These are phyloP conservation scores for Epirrhoe alternata DNA, from an alignment of 2,888 invertebrate genomes.

Conservation along the genomic window DNA sequence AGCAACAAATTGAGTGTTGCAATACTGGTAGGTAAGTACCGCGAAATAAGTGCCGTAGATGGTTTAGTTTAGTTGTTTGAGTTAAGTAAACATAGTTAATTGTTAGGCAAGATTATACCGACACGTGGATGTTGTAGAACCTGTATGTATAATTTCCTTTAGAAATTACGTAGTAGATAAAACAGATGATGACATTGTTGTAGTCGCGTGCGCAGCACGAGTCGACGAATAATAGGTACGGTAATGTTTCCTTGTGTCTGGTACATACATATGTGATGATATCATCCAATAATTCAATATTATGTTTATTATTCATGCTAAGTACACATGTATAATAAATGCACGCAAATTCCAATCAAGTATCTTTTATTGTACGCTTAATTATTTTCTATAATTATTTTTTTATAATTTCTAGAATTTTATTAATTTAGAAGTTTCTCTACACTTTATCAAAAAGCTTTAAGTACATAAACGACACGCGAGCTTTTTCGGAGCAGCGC, in stretches of 20 bases:
- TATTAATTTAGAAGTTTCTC: not conserved
- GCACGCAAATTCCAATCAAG: not conserved
- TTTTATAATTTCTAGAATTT: not conserved
- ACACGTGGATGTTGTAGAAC: too few species aligned
- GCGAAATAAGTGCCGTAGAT: too few species aligned
- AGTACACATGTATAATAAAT: not conserved
- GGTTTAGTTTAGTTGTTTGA: too few species aligned
- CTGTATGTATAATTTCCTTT: not conserved
- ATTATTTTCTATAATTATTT: not conserved
- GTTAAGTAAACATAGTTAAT: too few species aligned
- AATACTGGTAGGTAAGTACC: too few species aligned
- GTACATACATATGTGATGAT: constrained; percentile 53
- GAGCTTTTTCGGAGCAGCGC: constrained; percentile 46
- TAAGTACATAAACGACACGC: not conserved
- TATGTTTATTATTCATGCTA: constrained; percentile 39
- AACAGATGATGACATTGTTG: constrained; percentile 7
- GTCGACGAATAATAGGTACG: constrained; percentile 26
- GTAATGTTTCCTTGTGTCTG: constrained; percentile 40
- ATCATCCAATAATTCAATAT: constrained; percentile 53
- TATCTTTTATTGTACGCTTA: not conserved
- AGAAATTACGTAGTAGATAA: constrained; percentile 12
- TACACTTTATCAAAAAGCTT: not conserved
- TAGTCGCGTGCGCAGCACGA: constrained; percentile 52
- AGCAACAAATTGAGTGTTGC: not conserved
- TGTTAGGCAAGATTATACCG: too few species aligned